A percentile compares a stretch with the other conserved stretches of the same genome.
Evolutionary conservation across 2,113 vertebrate species (phyloP).

Genomic region (Rissa tridactyla): DNA sequence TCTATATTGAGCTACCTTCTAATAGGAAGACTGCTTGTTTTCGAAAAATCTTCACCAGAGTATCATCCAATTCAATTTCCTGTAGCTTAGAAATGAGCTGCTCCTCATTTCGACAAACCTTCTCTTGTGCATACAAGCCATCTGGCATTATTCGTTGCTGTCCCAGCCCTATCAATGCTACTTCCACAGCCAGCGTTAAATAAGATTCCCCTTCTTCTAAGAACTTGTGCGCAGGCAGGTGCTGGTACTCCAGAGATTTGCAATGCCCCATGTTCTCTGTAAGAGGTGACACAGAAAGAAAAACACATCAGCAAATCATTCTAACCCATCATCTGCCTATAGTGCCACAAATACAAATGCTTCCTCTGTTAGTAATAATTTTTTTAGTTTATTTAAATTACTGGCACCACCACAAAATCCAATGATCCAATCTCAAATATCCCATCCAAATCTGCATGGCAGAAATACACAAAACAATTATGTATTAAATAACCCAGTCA

Average conservation of each 20-base stretch:
- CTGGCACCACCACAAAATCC: not conserved
- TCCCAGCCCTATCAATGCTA: constrained; percentile 86
- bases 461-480: not conserved
- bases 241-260: constrained; percentile 85
- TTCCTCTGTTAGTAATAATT: not conserved
- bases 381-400: constrained; percentile 32
- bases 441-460: not conserved
- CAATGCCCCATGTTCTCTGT: constrained; percentile 77
- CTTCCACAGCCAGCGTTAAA: constrained; percentile 86
- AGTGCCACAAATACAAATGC: not conserved
- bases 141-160: constrained; percentile 93
- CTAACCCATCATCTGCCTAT: not conserved
- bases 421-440: not conserved
- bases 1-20: constrained; percentile 80
- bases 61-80: constrained; percentile 85
- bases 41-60: constrained; percentile 88
- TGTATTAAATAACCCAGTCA: not conserved
- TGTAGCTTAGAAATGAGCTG: constrained; percentile 89
- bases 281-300: constrained; percentile 5
- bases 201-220: constrained; percentile 89
- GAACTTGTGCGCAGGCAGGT: constrained; percentile 82
- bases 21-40: constrained; percentile 90
- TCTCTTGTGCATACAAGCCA: constrained; percentile 92
- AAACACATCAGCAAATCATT: not conserved
- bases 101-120: constrained; percentile 91